These are phyloP conservation scores for Andricus grossulariae DNA, from an alignment of 1,140 invertebrate genomes.

Conservation along the genomic window DNA sequence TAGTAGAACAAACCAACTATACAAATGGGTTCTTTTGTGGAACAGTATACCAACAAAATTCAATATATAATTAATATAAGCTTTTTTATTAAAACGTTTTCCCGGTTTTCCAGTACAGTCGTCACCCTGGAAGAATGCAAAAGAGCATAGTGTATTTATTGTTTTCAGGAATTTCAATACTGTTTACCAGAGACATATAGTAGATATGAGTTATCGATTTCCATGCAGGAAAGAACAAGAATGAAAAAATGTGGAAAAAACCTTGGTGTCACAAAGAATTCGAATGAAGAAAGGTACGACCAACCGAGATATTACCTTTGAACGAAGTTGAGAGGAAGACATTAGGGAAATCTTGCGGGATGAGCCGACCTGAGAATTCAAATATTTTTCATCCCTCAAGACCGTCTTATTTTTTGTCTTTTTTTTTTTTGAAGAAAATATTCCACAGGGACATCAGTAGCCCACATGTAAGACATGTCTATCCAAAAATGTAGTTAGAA, in stretches of 20 bases:
- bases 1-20: too few species aligned
- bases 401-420: conserved; percentile 39
- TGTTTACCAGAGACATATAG: not conserved
- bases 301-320: conserved; percentile 55
- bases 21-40: too few species aligned
- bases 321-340: conserved; percentile 54
- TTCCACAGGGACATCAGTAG: not conserved
- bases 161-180: not conserved
- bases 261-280: conserved; percentile 33
- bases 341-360: conserved; percentile 67
- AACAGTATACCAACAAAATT: too few species aligned
- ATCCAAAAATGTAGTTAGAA: too few species aligned
- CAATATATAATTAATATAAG: too few species aligned
- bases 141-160: not conserved
- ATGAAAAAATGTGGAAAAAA: not conserved
- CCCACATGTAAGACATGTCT: too few species aligned
- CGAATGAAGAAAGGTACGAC: conserved; percentile 43
- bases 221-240: not conserved
- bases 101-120: too few species aligned
- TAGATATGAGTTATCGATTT: conserved; percentile 17
- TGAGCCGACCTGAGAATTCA: conserved; percentile 58
- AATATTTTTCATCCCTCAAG: conserved; percentile 55
- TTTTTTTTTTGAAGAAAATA: conserved; percentile 35
- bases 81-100: too few species aligned
- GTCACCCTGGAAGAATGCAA: too few species aligned